These are phyloP conservation scores for Drosophila asahinai DNA, from an alignment of 1,140 invertebrate species.

Conservation along the genomic window DNA sequence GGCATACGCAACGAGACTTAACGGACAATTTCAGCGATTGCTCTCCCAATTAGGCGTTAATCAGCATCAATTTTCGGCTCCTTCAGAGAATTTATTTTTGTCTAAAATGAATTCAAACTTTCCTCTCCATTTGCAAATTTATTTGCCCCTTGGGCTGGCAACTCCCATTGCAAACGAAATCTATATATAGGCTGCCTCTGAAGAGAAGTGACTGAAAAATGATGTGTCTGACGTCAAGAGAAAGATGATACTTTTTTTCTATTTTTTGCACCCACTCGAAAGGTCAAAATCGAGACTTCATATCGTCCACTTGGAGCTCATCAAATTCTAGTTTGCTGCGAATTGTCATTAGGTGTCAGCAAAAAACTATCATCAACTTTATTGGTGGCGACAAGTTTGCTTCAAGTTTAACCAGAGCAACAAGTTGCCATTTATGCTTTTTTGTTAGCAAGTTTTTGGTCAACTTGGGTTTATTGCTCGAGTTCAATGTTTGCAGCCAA, in stretches of 20 bases:
- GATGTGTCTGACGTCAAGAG: conserved; percentile 34
- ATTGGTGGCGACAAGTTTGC: conserved; percentile 2
- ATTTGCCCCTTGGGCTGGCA: conserved; percentile 19
- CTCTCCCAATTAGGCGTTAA: conserved; percentile 21
- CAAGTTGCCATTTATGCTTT: conserved; percentile 68
- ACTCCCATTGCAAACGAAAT: conserved; percentile 20
- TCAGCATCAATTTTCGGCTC: conserved; percentile 20
- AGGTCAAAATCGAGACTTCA: conserved; percentile 29
- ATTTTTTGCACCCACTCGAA: conserved; percentile 13
- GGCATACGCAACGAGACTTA: neutral
- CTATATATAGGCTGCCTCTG: conserved; percentile 26
- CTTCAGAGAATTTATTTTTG: conserved; percentile 24
- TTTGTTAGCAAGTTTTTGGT: conserved; percentile 22
- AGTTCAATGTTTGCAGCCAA: conserved; percentile 63
- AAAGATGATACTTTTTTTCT: conserved; percentile 28
- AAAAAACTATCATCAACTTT: conserved; percentile 42
- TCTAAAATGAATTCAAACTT: conserved; percentile 8
- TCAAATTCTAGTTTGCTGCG: conserved; percentile 40
- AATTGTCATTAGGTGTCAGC: conserved; percentile 23
- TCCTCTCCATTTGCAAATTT: conserved; percentile 41
- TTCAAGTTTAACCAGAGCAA: conserved; percentile 42
- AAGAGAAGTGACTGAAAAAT: conserved; percentile 15
- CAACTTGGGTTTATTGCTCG: conserved; percentile 58
- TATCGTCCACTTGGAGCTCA: conserved; percentile 8
- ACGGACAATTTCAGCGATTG: neutral